Conservation (phyloP, 2,113 vertebrate genomes). For the Nannobrachium achirus region DNA sequence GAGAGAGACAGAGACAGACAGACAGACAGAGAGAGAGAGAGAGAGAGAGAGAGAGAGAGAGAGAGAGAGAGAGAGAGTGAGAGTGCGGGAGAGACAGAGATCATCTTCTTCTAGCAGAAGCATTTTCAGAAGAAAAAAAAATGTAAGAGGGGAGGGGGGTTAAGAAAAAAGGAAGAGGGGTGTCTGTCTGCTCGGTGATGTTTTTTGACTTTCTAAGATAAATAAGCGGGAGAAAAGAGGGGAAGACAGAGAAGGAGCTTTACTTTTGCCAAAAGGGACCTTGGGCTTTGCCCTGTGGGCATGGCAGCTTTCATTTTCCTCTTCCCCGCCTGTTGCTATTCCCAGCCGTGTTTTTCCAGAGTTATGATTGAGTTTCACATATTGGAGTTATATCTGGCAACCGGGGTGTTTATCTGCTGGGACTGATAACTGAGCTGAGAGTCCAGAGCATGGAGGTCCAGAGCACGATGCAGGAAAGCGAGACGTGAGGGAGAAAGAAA, state of each 20-base stretch:
- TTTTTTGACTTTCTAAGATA: conserved; percentile 63
- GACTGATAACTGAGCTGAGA: conserved; percentile 66
- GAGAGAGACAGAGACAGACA: too few species aligned
- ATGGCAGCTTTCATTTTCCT: conserved; percentile 77
- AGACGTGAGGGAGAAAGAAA: background rate
- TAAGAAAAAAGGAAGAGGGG: background rate
- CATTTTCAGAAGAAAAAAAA: conserved; percentile 47
- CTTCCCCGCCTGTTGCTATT: conserved; percentile 61
- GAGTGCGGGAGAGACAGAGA: too few species aligned
- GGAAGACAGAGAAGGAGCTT: conserved; percentile 56
- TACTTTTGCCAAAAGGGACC: conserved; percentile 71
- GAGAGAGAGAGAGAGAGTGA: too few species aligned
- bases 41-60: too few species aligned
- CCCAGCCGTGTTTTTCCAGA: conserved; percentile 67
- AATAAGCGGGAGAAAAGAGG: conserved; percentile 68
- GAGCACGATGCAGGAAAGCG: background rate
- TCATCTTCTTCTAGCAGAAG: conserved; percentile 35
- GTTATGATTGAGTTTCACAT: conserved; percentile 80
- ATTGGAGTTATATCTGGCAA: conserved; percentile 79
- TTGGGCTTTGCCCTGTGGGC: conserved; percentile 74
- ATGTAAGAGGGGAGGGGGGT: conserved; percentile 24
- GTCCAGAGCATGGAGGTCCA: conserved; percentile 37
- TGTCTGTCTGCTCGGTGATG: background rate
- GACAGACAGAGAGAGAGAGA: too few species aligned
- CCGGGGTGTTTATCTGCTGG: conserved; percentile 75